Evolutionary conservation across 1,140 invertebrate genomes (phyloP).

Genomic region (Steinernema feltiae): DNA sequence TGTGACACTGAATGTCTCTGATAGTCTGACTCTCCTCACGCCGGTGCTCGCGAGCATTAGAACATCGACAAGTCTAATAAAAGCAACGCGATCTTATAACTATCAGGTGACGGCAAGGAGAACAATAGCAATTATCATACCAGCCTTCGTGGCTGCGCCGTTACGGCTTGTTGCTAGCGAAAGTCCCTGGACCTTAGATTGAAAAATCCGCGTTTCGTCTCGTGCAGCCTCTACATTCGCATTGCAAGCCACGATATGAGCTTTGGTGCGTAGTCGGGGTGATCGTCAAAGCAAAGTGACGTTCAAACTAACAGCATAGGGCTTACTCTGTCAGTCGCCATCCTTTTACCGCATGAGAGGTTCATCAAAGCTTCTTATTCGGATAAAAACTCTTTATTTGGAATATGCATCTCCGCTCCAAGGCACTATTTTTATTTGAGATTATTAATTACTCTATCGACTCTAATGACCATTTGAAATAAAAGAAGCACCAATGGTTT

Average conservation of each 20-base stretch:
- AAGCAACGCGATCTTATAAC: not conserved
- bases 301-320: not conserved
- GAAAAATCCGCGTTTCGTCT: not conserved
- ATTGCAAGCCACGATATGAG: constrained; percentile 4
- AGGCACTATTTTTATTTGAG: no score
- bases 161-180: not conserved
- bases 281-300: constrained; percentile 4
- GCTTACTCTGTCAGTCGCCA: not conserved
- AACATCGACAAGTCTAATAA: not conserved
- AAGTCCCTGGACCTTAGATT: not conserved
- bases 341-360: not conserved
- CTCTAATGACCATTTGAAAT: no score
- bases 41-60: not conserved
- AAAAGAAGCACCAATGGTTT: not conserved
- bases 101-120: not conserved
- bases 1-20: not conserved
- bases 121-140: not conserved
- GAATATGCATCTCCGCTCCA: no score
- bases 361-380: no score
- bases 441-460: no score
- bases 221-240: not conserved
- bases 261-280: not conserved
- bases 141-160: not conserved
- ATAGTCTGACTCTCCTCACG: not conserved
- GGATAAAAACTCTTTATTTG: no score